Evolutionary conservation across 2,888 invertebrate genomes (phyloP), one percentile per base, ranked within the genome.

Genomic region (Zele albiditarsus): DNA sequence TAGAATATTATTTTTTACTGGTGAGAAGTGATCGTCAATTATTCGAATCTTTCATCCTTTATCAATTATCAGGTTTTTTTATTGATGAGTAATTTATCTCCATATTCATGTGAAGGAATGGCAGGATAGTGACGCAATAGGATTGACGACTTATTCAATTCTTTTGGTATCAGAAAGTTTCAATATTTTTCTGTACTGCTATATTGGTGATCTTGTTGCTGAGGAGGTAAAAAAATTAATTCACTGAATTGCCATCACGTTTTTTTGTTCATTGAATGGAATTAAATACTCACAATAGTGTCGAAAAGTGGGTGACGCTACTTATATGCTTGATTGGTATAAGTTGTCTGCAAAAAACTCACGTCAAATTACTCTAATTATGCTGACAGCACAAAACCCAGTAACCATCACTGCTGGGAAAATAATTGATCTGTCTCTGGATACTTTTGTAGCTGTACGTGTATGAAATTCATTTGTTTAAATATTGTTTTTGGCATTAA

Each of bases 101-200:
- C n/a, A n/a, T 31, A 8, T 42, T 42, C 12, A 25, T 60, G 14
- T 25, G 20, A 27, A 78, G 77, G 75, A 78, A 70, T 78, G 76
- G 77, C 73, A 71, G n/a, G 69, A 76, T 46, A 75, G 68, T n/a
- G 78, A 72, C 53, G 75, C 77, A 8, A 14, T 78, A 3, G 76
- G 73, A 25, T 71, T 77, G 38, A 63, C 77, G 14, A 76, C 77
- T 42, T 80, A 77, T 10, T 46, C 68, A 8, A 71, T 77, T 10
- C 58, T 77, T 14, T 72, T 79, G 20, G 60, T 73, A 25, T 77
- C 77, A 2, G 76, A 78, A 14, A 33, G 67, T 3, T 76, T 78
- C 57, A 77, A 81, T 70, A 84, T 87, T 66, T 87, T 85, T 63
- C 82, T 85, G 38, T 78, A 85, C 28, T 87, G 86, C 53, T 85